Percentiles rank a stretch among this genome's conserved stretches.
Evolutionary conservation across 2,888 invertebrate genomes (phyloP).

Genomic region (Drosophila colorata): DNA sequence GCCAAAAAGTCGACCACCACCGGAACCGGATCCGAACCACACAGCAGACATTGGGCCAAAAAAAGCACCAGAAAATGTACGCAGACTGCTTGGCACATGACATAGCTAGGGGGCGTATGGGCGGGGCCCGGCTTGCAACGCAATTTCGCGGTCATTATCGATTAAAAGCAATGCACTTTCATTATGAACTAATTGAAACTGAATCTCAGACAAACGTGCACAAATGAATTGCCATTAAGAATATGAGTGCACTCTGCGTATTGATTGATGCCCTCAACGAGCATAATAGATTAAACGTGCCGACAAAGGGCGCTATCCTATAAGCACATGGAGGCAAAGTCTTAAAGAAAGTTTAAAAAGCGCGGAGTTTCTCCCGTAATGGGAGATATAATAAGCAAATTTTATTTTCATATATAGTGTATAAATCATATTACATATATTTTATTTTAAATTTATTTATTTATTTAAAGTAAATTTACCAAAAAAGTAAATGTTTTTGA

Average conservation of each 20-base stretch:
- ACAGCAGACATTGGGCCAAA: conserved; percentile 1
- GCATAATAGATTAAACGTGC: conserved; percentile 3
- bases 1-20: conserved; percentile 40
- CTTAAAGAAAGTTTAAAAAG: too few relatives aligned
- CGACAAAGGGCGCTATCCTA: too few relatives aligned
- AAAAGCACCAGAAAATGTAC: not conserved
- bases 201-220: conserved; percentile 15
- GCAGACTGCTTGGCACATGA: conserved; percentile 14
- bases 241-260: not conserved
- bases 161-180: conserved; percentile 28
- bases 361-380: too few relatives aligned
- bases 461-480: too few relatives aligned
- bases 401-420: too few relatives aligned
- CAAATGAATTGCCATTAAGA: conserved; percentile 12
- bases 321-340: too few relatives aligned
- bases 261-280: conserved; percentile 11
- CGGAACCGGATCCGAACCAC: conserved; percentile 36
- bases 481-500: too few relatives aligned
- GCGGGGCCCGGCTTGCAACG: not conserved
- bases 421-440: too few relatives aligned
- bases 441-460: too few relatives aligned
- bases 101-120: not conserved
- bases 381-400: too few relatives aligned
- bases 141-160: conserved; percentile 27
- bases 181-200: conserved; percentile 26